Evolutionary conservation across 2,797 vertebrate genomes (phyloP), one percentile per base, ranked within the genome.

Genomic region (Apogon hyalosoma): DNA sequence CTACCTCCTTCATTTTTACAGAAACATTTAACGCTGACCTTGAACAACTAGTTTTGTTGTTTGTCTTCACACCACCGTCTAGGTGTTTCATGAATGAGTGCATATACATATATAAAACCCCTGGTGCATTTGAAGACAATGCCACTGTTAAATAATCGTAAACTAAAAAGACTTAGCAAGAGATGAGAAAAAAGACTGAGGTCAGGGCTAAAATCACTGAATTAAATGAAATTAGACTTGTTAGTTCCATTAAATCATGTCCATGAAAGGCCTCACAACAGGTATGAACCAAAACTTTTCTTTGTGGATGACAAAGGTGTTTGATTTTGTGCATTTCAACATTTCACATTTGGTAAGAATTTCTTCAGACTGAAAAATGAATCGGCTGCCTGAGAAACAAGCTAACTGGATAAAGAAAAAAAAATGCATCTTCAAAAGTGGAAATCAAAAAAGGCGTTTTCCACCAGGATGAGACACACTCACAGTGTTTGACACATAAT

Each of bases 391-490:
- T 7, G 24, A 68, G 9, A 63, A 67, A 77, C 61, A 62, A 68
- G 40, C 48, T 77, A 80, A 58, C 60, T 10, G 54, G 21, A 65
- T n/a, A 39, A 77, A 63, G 62, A 71, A 53, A 63, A 71, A 53
- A 49, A 40, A 40, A 45, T 0, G 13, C 8, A 73, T 70, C 16
- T 38, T 71, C 52, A 49, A 61, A 69, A 80, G 72, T 60, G 69
- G 52, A 43, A 77, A 71, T 79, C 66, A 86, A 80, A 80, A 41
- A 54, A 83, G 21, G 8, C 8, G 3, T 76, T 83, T 82, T 75
- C 69, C 80, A 63, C 43, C 19, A 41, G 56, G 62, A 77, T 53
- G 66, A 71, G 64, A 79, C 2, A 19, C 48, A 50, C 45, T 79
- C 77, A 40, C 36, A 51, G 53, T 10, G 11, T 77, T 72, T 85